phyloP scores from a whole-genome alignment of 2,888 invertebrate genomes.

The Oligia strigilis region DNA sequence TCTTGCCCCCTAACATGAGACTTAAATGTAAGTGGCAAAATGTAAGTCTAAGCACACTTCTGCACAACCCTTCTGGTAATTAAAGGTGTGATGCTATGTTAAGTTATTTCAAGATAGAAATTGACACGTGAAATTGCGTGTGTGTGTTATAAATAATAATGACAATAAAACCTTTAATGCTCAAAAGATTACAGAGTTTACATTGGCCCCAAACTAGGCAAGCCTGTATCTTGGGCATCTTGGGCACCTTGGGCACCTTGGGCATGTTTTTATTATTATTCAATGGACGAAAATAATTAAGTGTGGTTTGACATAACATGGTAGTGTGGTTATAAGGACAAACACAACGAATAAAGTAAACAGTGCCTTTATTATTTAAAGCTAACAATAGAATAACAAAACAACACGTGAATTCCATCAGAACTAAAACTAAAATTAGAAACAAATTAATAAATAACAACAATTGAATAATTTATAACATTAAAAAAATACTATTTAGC shows the following conservation, averaged over 20 bases:
- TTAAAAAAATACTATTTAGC: background rate
- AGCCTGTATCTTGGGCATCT: too few species aligned
- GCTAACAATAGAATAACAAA: background rate
- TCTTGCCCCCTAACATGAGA: background rate
- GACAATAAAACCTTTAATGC: too few species aligned
- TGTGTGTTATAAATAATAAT: too few species aligned
- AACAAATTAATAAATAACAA: conserved; percentile 1
- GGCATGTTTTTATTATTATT: background rate
- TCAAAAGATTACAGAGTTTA: too few species aligned
- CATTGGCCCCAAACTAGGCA: too few species aligned
- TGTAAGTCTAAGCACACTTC: background rate
- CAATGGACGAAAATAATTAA: background rate
- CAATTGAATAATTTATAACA: background rate
- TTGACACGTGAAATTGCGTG: background rate
- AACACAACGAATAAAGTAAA: conserved; percentile 12
- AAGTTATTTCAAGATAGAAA: background rate
- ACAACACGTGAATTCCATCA: background rate
- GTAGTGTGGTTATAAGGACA: background rate
- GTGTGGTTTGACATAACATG: background rate
- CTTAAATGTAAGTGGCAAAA: background rate
- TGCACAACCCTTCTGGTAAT: background rate
- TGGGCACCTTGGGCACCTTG: too few species aligned
- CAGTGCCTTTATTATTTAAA: conserved; percentile 50
- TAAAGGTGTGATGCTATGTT: background rate
- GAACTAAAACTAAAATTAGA: background rate